Evolutionary conservation across 2,888 invertebrate genomes (phyloP).

Genomic region (Caenorhabditis afra): DNA sequence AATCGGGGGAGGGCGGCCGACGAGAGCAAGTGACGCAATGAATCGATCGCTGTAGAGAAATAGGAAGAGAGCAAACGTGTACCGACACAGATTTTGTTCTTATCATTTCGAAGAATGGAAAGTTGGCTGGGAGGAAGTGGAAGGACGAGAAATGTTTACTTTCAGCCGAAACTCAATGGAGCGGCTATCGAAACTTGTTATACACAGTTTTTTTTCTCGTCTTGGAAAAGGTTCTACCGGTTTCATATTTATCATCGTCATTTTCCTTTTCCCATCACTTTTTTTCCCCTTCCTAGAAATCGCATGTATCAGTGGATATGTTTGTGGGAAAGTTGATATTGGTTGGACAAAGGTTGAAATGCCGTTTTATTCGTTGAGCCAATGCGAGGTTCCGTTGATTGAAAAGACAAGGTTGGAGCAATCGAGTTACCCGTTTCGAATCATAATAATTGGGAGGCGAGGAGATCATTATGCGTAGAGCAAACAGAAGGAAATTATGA

Average conservation of each 20-base stretch:
- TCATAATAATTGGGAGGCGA: constrained; percentile 47
- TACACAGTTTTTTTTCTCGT: constrained; percentile 17
- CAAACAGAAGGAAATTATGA: constrained; percentile 52
- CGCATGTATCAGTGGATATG: too few species aligned
- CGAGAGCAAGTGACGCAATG: constrained; percentile 29
- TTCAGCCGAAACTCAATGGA: constrained; percentile 23
- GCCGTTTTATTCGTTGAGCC: constrained; percentile 39
- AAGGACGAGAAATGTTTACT: constrained; percentile 36
- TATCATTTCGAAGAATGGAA: constrained; percentile 28
- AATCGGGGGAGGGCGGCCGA: background rate
- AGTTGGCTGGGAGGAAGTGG: constrained; percentile 8
- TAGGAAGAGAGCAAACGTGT: constrained; percentile 6
- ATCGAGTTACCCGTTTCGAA: constrained; percentile 51
- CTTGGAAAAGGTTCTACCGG: too few species aligned
- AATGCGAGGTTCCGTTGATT: constrained; percentile 29
- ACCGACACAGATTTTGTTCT: constrained; percentile 32
- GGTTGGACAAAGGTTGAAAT: too few species aligned
- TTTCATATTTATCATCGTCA: too few species aligned
- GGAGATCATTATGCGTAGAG: constrained; percentile 51
- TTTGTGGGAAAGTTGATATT: too few species aligned
- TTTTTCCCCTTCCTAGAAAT: too few species aligned
- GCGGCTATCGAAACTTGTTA: constrained; percentile 33
- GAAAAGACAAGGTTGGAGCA: constrained; percentile 36
- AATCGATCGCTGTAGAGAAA: constrained; percentile 4
- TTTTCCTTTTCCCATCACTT: too few species aligned